Evolutionary conservation across 2,113 vertebrate genomes (phyloP).

Genomic region (Trinectes maculatus): DNA sequence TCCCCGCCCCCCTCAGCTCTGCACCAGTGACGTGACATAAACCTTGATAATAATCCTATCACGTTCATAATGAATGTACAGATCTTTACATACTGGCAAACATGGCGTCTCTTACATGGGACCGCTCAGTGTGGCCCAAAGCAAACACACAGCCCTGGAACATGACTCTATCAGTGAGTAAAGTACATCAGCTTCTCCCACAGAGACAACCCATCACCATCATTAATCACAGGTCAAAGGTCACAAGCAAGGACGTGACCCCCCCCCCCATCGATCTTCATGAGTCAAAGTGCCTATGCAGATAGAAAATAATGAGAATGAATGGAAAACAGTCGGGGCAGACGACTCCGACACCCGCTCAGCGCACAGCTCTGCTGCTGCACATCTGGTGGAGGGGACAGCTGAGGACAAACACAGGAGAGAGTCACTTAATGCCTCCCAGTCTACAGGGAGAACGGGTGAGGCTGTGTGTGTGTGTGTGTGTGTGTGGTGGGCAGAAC

Average conservation of each 20-base stretch:
- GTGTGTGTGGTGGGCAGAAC: slow-evolving; percentile 7
- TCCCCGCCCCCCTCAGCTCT: slow-evolving; percentile 20
- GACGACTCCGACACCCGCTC: slow-evolving; percentile 26
- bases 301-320: slow-evolving; percentile 16
- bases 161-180: background rate
- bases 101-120: background rate
- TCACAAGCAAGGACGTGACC: background rate
- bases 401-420: slow-evolving; percentile 49
- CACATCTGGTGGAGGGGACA: slow-evolving; percentile 51
- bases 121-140: background rate
- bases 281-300: background rate
- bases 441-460: slow-evolving; percentile 18
- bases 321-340: background rate
- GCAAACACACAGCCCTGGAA: no score
- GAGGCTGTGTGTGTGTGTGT: background rate
- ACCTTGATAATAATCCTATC: slow-evolving; percentile 30
- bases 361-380: slow-evolving; percentile 22
- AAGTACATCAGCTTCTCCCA: no score
- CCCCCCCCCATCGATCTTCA: no score
- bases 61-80: slow-evolving; percentile 33
- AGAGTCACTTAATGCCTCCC: slow-evolving; percentile 42
- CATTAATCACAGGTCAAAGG: background rate
- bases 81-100: slow-evolving; percentile 15
- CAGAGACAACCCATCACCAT: no score
- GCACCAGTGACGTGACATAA: slow-evolving; percentile 20